These are phyloP conservation scores for Mystacides longicornis DNA, from an alignment of 2,888 invertebrate species.

Conservation along the genomic window DNA sequence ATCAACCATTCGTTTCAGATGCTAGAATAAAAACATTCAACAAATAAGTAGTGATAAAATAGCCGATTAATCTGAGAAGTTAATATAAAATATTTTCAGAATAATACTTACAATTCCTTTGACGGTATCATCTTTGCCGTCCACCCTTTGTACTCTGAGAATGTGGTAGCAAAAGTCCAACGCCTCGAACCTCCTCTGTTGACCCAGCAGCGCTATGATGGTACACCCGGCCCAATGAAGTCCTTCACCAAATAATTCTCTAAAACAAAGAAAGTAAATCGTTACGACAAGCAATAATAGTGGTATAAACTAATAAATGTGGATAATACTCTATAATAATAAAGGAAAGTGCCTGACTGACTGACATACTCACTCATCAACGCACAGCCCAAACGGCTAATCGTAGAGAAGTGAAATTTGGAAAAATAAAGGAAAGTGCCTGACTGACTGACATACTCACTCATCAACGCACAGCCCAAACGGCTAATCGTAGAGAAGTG, in stretches of 20 bases:
- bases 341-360: no score
- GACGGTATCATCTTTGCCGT: conserved; percentile 90
- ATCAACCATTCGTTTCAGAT: conserved; percentile 94
- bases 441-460: no score
- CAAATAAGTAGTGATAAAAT: conserved; percentile 25
- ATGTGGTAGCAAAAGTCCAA: conserved; percentile 99
- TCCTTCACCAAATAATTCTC: conserved; percentile 96
- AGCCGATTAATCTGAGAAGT: neutral
- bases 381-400: no score
- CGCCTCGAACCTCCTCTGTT: conserved; percentile 93
- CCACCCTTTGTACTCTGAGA: conserved; percentile 88
- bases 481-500: no score
- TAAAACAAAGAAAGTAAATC: no score
- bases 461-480: no score
- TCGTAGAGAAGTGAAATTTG: no score
- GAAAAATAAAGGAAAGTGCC: no score
- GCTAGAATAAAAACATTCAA: conserved; percentile 47
- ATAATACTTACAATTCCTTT: conserved; percentile 82
- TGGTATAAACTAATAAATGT: no score
- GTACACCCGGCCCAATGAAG: conserved; percentile 98
- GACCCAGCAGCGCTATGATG: conserved; percentile 89
- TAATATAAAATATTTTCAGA: neutral
- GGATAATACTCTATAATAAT: no score
- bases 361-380: no score
- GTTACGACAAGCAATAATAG: no score